phyloP scores from a whole-genome alignment of 1,140 invertebrate genomes.

The Drosophila truncata region DNA sequence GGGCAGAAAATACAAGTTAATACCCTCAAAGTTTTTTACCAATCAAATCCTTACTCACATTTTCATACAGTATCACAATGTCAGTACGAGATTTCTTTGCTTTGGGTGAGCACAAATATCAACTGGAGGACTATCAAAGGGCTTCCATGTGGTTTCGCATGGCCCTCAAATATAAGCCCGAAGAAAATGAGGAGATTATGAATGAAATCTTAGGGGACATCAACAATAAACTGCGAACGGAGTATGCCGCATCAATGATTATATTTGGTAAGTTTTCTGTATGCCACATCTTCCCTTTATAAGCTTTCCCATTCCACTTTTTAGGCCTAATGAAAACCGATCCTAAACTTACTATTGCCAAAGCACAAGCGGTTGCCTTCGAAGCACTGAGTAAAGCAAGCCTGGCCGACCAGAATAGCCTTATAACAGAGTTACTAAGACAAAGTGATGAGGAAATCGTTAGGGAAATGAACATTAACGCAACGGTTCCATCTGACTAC shows the following conservation, averaged over 20 bases:
- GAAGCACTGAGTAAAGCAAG: background rate
- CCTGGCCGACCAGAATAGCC: background rate
- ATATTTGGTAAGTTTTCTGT: slow-evolving; percentile 11
- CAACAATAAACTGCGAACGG: background rate
- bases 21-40: background rate
- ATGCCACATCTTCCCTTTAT: background rate
- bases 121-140: slow-evolving; percentile 22
- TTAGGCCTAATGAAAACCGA: slow-evolving; percentile 4
- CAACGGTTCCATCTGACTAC: slow-evolving; percentile 76
- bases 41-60: background rate
- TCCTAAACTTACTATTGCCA: background rate
- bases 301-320: too few species aligned
- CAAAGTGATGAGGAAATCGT: slow-evolving; percentile 18
- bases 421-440: slow-evolving; percentile 7
- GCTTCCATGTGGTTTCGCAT: slow-evolving; percentile 47
- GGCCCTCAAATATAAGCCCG: slow-evolving; percentile 15
- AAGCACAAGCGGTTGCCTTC: background rate
- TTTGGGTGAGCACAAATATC: slow-evolving; percentile 39
- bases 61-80: slow-evolving; percentile 13
- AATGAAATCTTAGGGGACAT: slow-evolving; percentile 25
- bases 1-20: slow-evolving; percentile 5
- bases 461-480: slow-evolving; percentile 5
- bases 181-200: slow-evolving; percentile 3
- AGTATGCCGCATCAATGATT: slow-evolving; percentile 26
- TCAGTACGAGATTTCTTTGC: slow-evolving; percentile 34